Percentiles rank a stretch among this genome's conserved stretches.
These are phyloP conservation scores for Phalacrocorax aristotelis DNA, from an alignment of 2,113 vertebrate species.

Conservation along the genomic window DNA sequence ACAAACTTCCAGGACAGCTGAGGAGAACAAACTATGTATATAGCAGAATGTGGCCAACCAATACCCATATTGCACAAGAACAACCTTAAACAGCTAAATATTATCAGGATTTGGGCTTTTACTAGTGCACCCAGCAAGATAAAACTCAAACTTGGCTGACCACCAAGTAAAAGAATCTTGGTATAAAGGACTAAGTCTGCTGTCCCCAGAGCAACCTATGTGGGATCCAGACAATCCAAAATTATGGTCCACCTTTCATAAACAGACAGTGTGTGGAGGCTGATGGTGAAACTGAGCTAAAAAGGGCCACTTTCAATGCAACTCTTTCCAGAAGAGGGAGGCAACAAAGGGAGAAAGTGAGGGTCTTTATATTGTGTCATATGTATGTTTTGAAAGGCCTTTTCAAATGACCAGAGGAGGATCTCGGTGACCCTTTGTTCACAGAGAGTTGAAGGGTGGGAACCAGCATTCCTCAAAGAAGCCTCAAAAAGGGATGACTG, in stretches of 20 bases:
- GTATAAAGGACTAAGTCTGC: not conserved
- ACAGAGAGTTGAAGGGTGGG: not conserved
- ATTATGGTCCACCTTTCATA: not conserved
- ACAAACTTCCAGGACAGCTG: not conserved
- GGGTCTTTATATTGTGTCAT: not conserved
- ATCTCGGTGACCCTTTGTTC: not conserved
- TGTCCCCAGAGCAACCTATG: not conserved
- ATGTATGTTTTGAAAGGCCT: not conserved
- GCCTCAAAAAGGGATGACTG: not conserved
- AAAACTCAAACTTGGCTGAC: not conserved
- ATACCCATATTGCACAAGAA: not conserved
- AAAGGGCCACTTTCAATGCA: not conserved
- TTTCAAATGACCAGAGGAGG: not conserved
- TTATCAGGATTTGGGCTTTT: not conserved
- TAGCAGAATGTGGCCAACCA: not conserved
- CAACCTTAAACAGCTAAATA: not conserved
- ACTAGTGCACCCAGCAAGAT: not conserved
- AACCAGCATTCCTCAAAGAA: not conserved
- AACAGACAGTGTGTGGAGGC: not conserved
- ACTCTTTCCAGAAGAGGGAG: not conserved
- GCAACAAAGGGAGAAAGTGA: not conserved
- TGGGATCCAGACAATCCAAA: not conserved
- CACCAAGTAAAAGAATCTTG: not conserved
- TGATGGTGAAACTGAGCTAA: not conserved
- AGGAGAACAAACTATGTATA: not conserved